phyloP scores from a whole-genome alignment of 1,140 invertebrate species.

The Thalassaphorura encarpata region DNA sequence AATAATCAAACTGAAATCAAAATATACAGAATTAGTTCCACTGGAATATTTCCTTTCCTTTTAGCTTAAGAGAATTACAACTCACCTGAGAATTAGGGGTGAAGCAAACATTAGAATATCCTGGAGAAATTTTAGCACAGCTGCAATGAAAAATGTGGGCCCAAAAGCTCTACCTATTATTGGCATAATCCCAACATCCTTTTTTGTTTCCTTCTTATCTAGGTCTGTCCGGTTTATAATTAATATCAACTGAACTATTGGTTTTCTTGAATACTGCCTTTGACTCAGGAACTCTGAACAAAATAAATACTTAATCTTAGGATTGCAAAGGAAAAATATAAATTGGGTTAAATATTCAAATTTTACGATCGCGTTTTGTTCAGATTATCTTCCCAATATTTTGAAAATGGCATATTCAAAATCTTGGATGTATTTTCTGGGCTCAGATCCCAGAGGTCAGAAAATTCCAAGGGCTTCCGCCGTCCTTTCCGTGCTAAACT shows the following conservation, averaged over 20 bases:
- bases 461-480: constrained; percentile 3
- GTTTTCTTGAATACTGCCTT: not conserved
- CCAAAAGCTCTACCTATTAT: constrained; percentile 43
- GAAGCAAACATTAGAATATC: constrained; percentile 50
- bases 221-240: not conserved
- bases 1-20: constrained; percentile 48
- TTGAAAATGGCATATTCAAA: constrained; percentile 39
- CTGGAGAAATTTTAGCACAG: constrained; percentile 42
- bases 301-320: not conserved
- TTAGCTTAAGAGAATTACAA: not conserved
- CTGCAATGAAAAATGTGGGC: constrained; percentile 40
- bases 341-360: not conserved
- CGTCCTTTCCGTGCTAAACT: constrained; percentile 12
- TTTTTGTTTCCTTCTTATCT: not conserved
- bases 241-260: constrained; percentile 1
- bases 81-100: constrained; percentile 40
- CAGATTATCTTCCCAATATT: not conserved
- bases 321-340: not conserved
- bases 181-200: constrained; percentile 34
- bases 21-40: not conserved
- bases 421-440: constrained; percentile 42
- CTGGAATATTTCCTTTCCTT: not conserved
- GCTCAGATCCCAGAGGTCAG: constrained; percentile 18
- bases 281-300: not conserved
- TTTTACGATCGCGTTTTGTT: not conserved